Evolutionary conservation across 2,888 invertebrate genomes (phyloP), one percentile per base, ranked within the genome.

Genomic region (Caenorhabditis sp.): DNA sequence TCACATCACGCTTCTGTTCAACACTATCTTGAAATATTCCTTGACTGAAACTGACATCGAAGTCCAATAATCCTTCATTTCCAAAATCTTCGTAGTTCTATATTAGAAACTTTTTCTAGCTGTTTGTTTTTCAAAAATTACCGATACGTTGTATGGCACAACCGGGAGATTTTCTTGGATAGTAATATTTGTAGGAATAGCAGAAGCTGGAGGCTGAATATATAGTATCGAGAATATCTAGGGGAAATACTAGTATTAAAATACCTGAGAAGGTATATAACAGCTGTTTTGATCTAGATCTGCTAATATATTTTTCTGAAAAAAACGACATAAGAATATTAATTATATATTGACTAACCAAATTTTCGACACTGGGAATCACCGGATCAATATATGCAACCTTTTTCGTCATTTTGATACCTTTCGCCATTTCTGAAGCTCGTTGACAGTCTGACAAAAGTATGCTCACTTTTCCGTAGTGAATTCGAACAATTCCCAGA

Each of bases 51-150:
- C 10, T 12, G 14, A 43, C 43, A 43, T 43, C 43, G 14, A 43
- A 23, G 12, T 52, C 52, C 23, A 52, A 21, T 23, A 52, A 23
- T 20, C 52, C 52, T 21, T 52, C 52, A 52, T 52, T 52, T 23
- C 52, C 52, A 23, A 52, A 52, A 21, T 52, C 52, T 52, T 52
- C 52, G 52, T 7, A 52, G 21, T 52, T 52, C 52, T 52, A 14
- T 8, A 50, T 10, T 43, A 10, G 21, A 21, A 21, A 21, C 17
- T 4, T 50, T 50, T 14, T 50, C 17, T 20, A n/a, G n/a, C 5
- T n/a, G 17, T n/a, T 36, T 36, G 5, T 8, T 43, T 52, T 52
- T 23, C 8, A 21, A 21, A 52, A 52, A n/a, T 52, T 52, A 52
- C 52, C 23, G 52, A 52, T 17, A 52, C 23, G 1, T 3, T 52